Evolutionary conservation across 2,113 vertebrate species (phyloP).

Genomic region (Cromileptes altivelis): DNA sequence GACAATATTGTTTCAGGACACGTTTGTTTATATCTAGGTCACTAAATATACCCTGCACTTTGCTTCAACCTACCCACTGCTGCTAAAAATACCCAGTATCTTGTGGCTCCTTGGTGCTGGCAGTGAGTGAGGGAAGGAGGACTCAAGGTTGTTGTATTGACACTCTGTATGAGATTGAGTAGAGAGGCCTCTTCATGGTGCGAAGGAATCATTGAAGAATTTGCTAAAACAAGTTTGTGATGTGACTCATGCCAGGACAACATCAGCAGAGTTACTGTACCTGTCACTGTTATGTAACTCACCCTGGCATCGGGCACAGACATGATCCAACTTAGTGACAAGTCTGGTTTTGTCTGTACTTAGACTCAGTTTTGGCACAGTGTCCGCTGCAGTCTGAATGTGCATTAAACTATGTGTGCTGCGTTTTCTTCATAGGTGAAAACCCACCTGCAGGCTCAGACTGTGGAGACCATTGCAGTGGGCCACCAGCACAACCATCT

Average conservation of each 20-base stretch:
- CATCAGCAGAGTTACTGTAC: conserved; percentile 2
- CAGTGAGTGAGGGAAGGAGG: background rate
- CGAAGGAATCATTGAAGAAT: background rate
- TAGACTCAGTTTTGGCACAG: background rate
- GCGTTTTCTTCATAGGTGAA: conserved; percentile 87
- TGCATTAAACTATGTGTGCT: background rate
- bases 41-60: conserved; percentile 65
- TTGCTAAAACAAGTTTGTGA: background rate
- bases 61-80: conserved; percentile 15
- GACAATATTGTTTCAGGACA: conserved; percentile 40
- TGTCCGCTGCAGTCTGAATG: background rate
- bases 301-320: background rate
- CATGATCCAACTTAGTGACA: background rate
- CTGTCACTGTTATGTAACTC: conserved; percentile 11
- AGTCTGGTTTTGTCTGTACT: conserved; percentile 6
- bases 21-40: conserved; percentile 49
- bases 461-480: conserved; percentile 86
- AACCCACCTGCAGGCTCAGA: conserved; percentile 94
- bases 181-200: background rate
- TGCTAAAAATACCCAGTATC: conserved; percentile 46
- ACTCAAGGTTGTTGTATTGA: conserved; percentile 27
- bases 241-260: conserved; percentile 17
- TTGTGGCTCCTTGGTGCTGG: background rate
- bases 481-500: conserved; percentile 96
- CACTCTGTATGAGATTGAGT: background rate